Evolutionary conservation across 1,140 invertebrate genomes (phyloP), one percentile per base, ranked within the genome.

Genomic region (Hyles euphorbiae): DNA sequence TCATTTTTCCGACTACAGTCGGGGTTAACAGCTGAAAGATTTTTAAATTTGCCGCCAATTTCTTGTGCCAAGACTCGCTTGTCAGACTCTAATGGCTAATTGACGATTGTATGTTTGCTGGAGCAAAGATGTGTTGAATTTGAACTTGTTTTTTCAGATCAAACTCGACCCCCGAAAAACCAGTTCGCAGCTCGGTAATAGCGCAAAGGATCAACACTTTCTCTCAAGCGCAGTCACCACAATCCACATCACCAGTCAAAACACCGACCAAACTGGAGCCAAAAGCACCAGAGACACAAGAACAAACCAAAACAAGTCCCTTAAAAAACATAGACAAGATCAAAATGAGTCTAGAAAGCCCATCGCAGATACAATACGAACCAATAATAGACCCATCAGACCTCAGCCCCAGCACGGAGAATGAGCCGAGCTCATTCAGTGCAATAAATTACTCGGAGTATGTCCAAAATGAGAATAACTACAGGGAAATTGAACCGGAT

Each of bases 181-280:
- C 92, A 7, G 87, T 92, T 12, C 89, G 92, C 9, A 92, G 91
- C 72, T 93, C 92, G 0, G 86, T 91, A 5, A 91, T 92, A 67
- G 89, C 91, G 9, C 91, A 91, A 70, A 87, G 91, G 3, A 91
- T 91, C 50, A 91, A 89, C 74, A 87, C 87, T 2, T 84, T 90
- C 65, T 78, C 80, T 0, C 87, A 89, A 56, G 66, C 68, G 51
- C 50, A 72, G 36, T 60, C 40, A 22, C 70, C 54, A 67, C 74
- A 46, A 47, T 74, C 77, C 7, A 65, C 58, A 8, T 83, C 74
- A 3, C 77, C 78, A 1, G 62, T 68, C 8, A 80, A 78, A 63
- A 70, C 78, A 5, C 67, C 72, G 7, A 58, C 53, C 11, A 67
- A 62, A 60, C 47, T 62, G 9, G 56, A 62, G 54, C 56, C 67